A percentile compares a stretch with the other conserved stretches of the same genome.
These are phyloP conservation scores for Haemorhous mexicanus DNA, from an alignment of 2,113 vertebrate species.

Conservation along the genomic window DNA sequence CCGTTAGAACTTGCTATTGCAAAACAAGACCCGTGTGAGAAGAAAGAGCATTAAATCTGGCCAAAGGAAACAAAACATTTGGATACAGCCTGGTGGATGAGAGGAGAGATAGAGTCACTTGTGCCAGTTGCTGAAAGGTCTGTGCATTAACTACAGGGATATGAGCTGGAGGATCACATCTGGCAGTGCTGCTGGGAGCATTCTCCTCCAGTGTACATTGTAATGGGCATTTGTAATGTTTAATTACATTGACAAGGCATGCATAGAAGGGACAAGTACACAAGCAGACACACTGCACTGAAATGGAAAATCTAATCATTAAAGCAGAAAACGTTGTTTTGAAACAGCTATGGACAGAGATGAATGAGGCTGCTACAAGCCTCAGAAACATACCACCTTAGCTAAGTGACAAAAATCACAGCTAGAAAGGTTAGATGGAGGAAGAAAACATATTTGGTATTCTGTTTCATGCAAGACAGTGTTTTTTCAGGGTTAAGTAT, in stretches of 20 bases:
- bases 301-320: not conserved
- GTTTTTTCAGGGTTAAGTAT: not conserved
- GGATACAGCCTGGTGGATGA: not conserved
- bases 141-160: not conserved
- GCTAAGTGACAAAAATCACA: not conserved
- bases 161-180: not conserved
- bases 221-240: not conserved
- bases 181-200: not conserved
- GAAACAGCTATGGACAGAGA: not conserved
- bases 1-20: accelerated
- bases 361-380: not conserved
- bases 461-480: not conserved
- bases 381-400: not conserved
- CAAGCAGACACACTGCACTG: not conserved
- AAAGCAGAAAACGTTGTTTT: not conserved
- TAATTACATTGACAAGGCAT: constrained; percentile 6
- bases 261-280: not conserved
- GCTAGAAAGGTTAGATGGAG: not conserved
- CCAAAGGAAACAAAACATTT: not conserved
- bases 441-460: not conserved
- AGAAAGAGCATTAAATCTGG: not conserved
- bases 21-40: not conserved
- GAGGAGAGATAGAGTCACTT: not conserved
- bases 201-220: not conserved
- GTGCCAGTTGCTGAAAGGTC: not conserved